A percentile compares a stretch with the other conserved stretches of the same genome.
Evolutionary conservation across 2,113 vertebrate genomes (phyloP).

Genomic region (Oreocharis arfaki): DNA sequence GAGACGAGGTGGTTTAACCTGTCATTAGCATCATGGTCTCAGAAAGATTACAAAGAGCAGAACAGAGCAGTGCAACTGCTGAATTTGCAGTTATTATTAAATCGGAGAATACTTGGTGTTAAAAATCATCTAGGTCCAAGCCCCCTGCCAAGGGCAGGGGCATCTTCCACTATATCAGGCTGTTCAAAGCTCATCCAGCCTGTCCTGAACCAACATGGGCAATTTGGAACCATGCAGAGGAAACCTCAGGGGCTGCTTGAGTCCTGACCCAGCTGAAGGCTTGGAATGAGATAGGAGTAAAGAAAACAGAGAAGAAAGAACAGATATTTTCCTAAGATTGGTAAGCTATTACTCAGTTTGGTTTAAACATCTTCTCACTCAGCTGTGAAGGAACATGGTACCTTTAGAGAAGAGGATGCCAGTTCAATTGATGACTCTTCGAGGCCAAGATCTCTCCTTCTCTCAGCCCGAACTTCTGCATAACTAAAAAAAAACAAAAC

Average conservation of each 20-base stretch:
- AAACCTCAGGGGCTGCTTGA: not conserved
- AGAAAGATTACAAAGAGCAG: not conserved
- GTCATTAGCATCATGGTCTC: rapidly evolving
- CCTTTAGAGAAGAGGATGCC: conserved; percentile 82
- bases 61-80: not conserved
- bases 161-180: not conserved
- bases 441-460: conserved; percentile 81
- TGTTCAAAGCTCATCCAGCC: not conserved
- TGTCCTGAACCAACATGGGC: not conserved
- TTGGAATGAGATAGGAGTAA: not conserved
- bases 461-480: conserved; percentile 85
- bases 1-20: not conserved
- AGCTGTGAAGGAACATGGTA: not conserved
- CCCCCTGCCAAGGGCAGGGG: not conserved
- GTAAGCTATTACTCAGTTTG: not conserved
- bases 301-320: not conserved
- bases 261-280: not conserved
- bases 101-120: not conserved
- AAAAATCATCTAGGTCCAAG: not conserved
- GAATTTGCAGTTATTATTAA: not conserved
- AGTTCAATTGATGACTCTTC: conserved; percentile 82
- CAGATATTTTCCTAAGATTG: not conserved
- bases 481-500: conserved; percentile 66
- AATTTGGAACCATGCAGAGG: not conserved
- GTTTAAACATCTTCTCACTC: not conserved